Base-by-base conservation (phyloP, 2,888 invertebrate species). In the Ernsta delagoae region DNA sequence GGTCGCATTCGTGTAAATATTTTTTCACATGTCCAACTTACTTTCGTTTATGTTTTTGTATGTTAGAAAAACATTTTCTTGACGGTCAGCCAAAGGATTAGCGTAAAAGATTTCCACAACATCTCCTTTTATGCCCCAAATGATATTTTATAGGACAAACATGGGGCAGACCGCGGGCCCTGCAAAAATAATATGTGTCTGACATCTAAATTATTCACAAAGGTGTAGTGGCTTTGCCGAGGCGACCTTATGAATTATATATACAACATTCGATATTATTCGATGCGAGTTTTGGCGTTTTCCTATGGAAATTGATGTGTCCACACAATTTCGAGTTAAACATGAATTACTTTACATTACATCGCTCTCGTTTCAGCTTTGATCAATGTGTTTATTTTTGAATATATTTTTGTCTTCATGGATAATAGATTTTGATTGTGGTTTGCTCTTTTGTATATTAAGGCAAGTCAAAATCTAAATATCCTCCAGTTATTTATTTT, bases 171-270 rank as follows among this genome's bases (percentile, higher is more conserved):
- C 85, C 81, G 78, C 82, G 76, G 74, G 79, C 87, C 88, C 80
- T 85, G 82, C 88, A 89, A 91, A 91, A 89, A 90, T 90, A 90
- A 89, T 89, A 89, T 82, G 84, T 84, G 83, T 84, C 85, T 86
- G 78, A 77, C 78, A 73, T 77, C 81, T 91, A 89, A 90, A 92
- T 90, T 89, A 92, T 92, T 92, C 89, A 91, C 85, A 86, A 86
- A 90, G 87, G 86, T 88, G 83, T 87, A 86, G 84, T 84, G 82
- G 85, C 82, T 85, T 83, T 74, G 78, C 79, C 80, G 82, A 78
- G 79, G 80, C 80, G 75, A 81, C 80, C 81, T 81, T 83, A 87
- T 92, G 88, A 90, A 92, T 92, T 87, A 90, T 84, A 89, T 86
- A 92, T 89, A 83, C 85, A 86, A 80, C 85, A 87, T 88, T 86